These are phyloP conservation scores for Epizoanthus rinbou DNA, from an alignment of 92 coral and sea anemone genomes.

Conservation along the genomic window DNA sequence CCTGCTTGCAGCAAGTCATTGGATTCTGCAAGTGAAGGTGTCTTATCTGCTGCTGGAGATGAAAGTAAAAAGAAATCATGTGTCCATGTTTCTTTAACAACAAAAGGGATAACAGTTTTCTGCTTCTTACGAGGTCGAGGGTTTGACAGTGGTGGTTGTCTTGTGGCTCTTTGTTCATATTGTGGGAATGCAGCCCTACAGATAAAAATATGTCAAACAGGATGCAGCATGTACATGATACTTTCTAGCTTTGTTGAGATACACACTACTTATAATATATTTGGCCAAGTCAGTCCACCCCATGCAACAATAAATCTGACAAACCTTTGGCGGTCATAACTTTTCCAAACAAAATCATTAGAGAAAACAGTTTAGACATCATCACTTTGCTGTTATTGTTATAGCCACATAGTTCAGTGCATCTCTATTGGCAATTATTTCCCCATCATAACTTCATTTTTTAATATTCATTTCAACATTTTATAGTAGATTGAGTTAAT, in stretches of 20 bases:
- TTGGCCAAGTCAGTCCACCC: no score
- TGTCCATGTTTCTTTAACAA: slow-evolving; percentile 29
- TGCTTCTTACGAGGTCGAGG: slow-evolving; percentile 18
- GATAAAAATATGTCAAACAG: slow-evolving; percentile 23
- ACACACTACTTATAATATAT: neutral
- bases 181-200: slow-evolving; percentile 46
- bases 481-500: no score
- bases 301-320: no score
- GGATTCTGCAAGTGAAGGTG: slow-evolving; percentile 11
- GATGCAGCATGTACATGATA: slow-evolving; percentile 16
- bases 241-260: neutral
- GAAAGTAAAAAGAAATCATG: slow-evolving; percentile 24
- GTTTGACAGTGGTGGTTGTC: neutral
- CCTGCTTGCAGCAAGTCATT: slow-evolving; percentile 10
- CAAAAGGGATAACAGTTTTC: slow-evolving; percentile 19
- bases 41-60: slow-evolving; percentile 10
- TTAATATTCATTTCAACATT: no score
- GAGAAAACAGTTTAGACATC: no score
- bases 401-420: no score
- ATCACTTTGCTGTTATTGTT: no score
- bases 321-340: no score
- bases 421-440: no score
- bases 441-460: no score
- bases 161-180: neutral
- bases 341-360: no score